Conservation (phyloP, 2,113 vertebrate genomes). For the Trinectes maculatus region DNA sequence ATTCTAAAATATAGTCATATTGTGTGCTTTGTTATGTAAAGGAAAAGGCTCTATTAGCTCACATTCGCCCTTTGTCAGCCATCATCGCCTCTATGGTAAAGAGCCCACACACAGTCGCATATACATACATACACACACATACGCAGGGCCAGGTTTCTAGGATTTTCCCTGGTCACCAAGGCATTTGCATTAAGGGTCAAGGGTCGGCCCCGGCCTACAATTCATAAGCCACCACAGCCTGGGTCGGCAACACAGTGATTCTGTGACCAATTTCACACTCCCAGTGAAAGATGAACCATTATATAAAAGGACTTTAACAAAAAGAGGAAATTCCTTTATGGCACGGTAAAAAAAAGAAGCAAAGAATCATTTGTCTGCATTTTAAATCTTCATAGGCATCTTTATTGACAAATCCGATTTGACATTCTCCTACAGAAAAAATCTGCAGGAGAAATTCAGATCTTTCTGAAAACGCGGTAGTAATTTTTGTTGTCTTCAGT, state of each 20-base stretch:
- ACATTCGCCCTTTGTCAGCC: slow-evolving; percentile 13
- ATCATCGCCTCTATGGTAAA: slow-evolving; percentile 17
- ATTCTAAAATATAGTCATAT: not conserved
- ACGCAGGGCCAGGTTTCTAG: slow-evolving; percentile 26
- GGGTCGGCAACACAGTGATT: slow-evolving; percentile 55
- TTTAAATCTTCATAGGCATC: not conserved
- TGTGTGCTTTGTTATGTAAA: slow-evolving; percentile 5
- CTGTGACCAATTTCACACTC: slow-evolving; percentile 66
- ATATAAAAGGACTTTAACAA: slow-evolving; percentile 61
- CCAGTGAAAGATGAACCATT: slow-evolving; percentile 61
- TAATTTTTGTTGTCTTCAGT: too few relatives aligned
- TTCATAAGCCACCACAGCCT: slow-evolving; percentile 49
- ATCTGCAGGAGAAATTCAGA: too few relatives aligned
- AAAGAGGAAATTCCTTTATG: slow-evolving; percentile 53
- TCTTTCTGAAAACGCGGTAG: too few relatives aligned
- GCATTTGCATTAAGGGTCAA: slow-evolving; percentile 72
- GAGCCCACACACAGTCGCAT: not conserved
- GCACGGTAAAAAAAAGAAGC: slow-evolving; percentile 5
- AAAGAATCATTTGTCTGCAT: not conserved
- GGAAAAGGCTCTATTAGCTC: slow-evolving; percentile 20
- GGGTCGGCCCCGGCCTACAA: slow-evolving; percentile 58
- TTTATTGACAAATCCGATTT: too few relatives aligned
- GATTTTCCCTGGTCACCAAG: slow-evolving; percentile 60
- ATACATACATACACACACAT: not conserved
- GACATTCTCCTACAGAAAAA: too few relatives aligned